Conservation (phyloP, 2,797 vertebrate genomes). For the Thaleichthys pacificus region DNA sequence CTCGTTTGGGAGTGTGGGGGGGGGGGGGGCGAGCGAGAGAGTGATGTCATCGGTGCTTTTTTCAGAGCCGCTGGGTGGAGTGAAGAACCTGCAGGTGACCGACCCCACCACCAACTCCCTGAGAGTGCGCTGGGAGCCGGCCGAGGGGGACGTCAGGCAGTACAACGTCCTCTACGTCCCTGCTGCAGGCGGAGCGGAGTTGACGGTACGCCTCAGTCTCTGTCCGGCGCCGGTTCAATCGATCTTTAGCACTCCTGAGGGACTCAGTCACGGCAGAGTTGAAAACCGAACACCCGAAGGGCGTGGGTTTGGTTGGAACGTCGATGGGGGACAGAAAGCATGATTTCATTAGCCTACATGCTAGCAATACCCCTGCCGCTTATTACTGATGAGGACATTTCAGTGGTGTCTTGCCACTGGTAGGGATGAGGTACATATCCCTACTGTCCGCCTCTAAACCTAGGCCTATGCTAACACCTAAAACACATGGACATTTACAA, state of each 20-base stretch:
- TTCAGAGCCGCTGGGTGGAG: constrained; percentile 85
- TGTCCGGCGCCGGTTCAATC: constrained; percentile 19
- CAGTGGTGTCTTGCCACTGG: no score
- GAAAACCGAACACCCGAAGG: background rate
- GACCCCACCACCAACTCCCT: constrained; percentile 92
- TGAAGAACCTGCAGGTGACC: constrained; percentile 87
- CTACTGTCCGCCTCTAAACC: no score
- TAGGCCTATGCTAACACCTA: no score
- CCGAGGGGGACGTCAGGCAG: constrained; percentile 89
- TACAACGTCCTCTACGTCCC: constrained; percentile 89
- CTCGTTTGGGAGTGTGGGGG: no score
- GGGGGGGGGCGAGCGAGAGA: no score
- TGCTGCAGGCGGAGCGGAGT: constrained; percentile 75
- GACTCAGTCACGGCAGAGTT: background rate
- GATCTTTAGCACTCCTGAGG: background rate
- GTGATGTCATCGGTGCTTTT: constrained; percentile 4
- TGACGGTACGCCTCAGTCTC: constrained; percentile 70
- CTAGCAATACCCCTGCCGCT: no score
- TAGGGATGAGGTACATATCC: no score
- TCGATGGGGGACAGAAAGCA: no score
- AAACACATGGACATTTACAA: no score
- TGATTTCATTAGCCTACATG: no score
- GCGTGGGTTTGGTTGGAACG: no score
- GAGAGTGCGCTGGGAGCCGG: constrained; percentile 90
- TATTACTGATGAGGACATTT: no score